Conservation (phyloP, 2,888 invertebrate species). For the Cantharis lateralis region DNA sequence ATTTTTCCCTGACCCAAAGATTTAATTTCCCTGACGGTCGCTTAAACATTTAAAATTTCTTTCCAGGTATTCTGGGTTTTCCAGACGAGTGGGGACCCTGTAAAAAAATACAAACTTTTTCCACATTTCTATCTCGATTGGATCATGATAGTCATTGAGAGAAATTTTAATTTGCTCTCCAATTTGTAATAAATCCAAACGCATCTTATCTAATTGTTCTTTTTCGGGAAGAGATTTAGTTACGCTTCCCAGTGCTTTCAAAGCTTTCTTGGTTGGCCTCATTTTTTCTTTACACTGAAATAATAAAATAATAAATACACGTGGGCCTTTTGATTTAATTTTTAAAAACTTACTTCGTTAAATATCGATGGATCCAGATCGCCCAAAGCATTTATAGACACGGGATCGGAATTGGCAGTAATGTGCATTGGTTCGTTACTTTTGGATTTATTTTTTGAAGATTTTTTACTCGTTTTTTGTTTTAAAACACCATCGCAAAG, state of each 20-base stretch:
- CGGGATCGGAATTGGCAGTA: constrained; percentile 90
- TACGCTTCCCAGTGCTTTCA: constrained; percentile 90
- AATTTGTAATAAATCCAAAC: constrained; percentile 87
- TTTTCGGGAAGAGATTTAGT: constrained; percentile 81
- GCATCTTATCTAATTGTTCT: constrained; percentile 85
- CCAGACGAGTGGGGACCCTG: too few species aligned
- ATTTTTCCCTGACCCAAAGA: too few species aligned
- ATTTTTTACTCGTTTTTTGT: constrained; percentile 59
- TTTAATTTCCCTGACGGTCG: too few species aligned
- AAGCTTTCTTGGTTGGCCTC: constrained; percentile 93
- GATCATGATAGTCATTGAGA: constrained; percentile 78
- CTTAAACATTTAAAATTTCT: too few species aligned
- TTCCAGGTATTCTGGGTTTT: too few species aligned
- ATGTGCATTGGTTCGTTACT: constrained; percentile 90
- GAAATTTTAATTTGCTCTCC: constrained; percentile 92
- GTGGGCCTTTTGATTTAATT: neutral
- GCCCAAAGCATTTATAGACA: constrained; percentile 83
- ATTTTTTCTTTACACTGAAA: constrained; percentile 92
- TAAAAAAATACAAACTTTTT: too few species aligned
- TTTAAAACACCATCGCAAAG: constrained; percentile 52
- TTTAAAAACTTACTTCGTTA: constrained; percentile 70
- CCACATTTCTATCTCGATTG: constrained; percentile 89
- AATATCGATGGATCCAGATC: constrained; percentile 89
- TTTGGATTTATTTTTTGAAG: constrained; percentile 72
- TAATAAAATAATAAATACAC: neutral